Evolutionary conservation across 1,140 invertebrate genomes (phyloP).

Genomic region (Heterodera schachtii): DNA sequence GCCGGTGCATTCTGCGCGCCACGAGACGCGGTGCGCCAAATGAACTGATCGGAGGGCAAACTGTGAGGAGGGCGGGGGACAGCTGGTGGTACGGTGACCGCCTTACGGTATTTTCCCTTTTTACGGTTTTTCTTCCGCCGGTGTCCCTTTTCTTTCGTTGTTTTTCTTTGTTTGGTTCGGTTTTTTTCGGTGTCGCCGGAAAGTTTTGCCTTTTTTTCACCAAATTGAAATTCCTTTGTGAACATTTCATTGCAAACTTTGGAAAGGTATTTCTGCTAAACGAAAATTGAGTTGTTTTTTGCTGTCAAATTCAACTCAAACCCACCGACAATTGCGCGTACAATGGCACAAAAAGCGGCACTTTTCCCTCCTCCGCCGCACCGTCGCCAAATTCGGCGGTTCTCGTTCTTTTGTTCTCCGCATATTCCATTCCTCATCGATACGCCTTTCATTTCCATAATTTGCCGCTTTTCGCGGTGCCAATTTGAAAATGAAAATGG

Average conservation of each 20-base stretch:
- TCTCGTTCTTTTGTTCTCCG: slow-evolving; percentile 9
- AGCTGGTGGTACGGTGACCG: background rate
- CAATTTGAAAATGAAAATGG: background rate
- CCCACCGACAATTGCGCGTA: slow-evolving; percentile 43
- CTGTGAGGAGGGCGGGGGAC: background rate
- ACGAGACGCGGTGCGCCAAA: slow-evolving; percentile 14
- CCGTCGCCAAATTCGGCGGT: background rate
- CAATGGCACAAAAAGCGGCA: slow-evolving; percentile 39
- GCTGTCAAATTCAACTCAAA: slow-evolving; percentile 9
- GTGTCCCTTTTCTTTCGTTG: background rate
- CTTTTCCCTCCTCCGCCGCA: background rate
- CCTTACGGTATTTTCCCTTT: background rate
- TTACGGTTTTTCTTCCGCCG: background rate
- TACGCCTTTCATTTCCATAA: background rate
- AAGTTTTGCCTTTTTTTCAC: background rate
- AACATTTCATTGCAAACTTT: slow-evolving; percentile 33
- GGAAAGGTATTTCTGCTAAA: slow-evolving; percentile 26
- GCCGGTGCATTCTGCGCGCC: slow-evolving; percentile 21
- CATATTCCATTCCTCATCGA: slow-evolving; percentile 4
- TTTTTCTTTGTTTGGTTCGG: slow-evolving; percentile 17
- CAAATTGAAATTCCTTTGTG: slow-evolving; percentile 13
- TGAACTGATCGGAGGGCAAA: background rate
- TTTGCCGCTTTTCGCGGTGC: slow-evolving; percentile 13
- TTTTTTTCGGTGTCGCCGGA: slow-evolving; percentile 20
- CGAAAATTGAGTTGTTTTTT: background rate